A percentile compares a stretch with the other conserved stretches of the same genome.
Conservation (phyloP, 2,113 vertebrate genomes). For the Charadrius vociferus region DNA sequence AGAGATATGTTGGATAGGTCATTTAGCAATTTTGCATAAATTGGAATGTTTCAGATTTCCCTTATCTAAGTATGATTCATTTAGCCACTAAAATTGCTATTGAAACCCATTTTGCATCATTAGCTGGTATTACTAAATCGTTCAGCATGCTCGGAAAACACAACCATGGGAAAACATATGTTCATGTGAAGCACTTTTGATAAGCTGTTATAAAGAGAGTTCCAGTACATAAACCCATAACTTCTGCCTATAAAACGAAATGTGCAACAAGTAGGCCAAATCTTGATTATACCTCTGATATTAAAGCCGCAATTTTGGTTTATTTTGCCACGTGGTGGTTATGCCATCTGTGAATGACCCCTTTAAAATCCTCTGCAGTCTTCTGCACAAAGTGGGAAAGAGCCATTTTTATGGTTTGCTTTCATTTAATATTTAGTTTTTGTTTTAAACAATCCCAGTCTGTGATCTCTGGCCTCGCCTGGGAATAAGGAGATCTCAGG, state of each 20-base stretch:
- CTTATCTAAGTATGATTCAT: conserved; percentile 69
- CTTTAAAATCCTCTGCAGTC: background rate
- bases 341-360: background rate
- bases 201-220: conserved; percentile 63
- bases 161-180: conserved; percentile 69
- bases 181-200: conserved; percentile 55
- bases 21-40: conserved; percentile 67
- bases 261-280: conserved; percentile 44
- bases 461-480: background rate
- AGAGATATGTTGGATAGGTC: conserved; percentile 58
- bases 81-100: conserved; percentile 67
- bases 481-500: background rate
- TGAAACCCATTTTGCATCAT: conserved; percentile 73
- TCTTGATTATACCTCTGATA: background rate
- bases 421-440: background rate
- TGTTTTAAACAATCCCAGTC: background rate
- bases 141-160: conserved; percentile 56
- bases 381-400: background rate
- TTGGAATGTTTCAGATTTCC: conserved; percentile 61
- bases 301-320: background rate
- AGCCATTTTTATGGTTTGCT: background rate
- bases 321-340: background rate
- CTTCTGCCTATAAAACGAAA: conserved; percentile 34
- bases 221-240: conserved; percentile 45
- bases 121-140: conserved; percentile 66